Percentiles rank a stretch among this genome's conserved stretches.
phyloP scores from a whole-genome alignment of 2,888 invertebrate genomes.

The Acanthosepion pharaonis region DNA sequence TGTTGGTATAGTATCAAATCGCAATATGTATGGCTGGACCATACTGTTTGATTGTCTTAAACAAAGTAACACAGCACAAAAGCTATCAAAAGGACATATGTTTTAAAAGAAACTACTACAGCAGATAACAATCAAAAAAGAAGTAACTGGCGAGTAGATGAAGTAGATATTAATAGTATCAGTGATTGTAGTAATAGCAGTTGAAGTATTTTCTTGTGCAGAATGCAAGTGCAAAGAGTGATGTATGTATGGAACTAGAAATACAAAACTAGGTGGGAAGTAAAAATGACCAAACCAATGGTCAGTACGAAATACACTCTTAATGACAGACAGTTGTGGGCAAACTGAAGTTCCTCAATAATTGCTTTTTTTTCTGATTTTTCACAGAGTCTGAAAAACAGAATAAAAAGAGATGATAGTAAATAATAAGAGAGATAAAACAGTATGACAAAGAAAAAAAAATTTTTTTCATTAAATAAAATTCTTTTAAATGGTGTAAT shows the following conservation, averaged over 20 bases:
- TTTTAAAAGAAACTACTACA: not conserved
- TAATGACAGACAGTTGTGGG: not conserved
- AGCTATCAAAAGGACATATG: not conserved
- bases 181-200: not conserved
- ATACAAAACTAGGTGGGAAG: not conserved
- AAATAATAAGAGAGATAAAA: not conserved
- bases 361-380: not conserved
- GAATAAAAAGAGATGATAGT: not conserved
- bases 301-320: conserved; percentile 25
- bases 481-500: too few species aligned
- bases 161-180: not conserved
- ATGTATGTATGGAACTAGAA: conserved; percentile 8
- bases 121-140: not conserved
- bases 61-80: not conserved
- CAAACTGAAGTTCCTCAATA: not conserved
- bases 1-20: not conserved
- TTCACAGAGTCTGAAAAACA: conserved; percentile 36
- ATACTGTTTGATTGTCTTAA: not conserved
- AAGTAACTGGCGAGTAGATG: not conserved
- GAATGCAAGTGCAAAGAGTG: not conserved
- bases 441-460: not conserved
- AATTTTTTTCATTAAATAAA: too few species aligned
- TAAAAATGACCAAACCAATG: not conserved
- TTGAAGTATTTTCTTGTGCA: not conserved
- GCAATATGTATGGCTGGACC: not conserved